These are phyloP conservation scores for Uropsilus gracilis DNA, from an alignment of 2,113 vertebrate genomes.

Conservation along the genomic window DNA sequence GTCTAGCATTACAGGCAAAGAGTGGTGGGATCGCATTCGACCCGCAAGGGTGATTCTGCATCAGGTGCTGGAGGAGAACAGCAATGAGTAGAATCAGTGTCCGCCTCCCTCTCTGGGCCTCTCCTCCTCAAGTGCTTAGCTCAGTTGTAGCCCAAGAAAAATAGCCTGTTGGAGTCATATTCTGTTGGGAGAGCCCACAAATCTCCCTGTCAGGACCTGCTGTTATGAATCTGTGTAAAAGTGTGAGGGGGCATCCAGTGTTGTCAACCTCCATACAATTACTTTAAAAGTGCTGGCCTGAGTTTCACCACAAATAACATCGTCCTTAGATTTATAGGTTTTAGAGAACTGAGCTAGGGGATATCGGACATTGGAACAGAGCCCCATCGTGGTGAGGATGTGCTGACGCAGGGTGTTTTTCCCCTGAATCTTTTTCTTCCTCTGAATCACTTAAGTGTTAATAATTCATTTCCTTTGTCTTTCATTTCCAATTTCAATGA, in stretches of 20 bases:
- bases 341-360: slow-evolving; percentile 18
- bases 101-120: neutral
- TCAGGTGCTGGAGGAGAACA: neutral
- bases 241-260: neutral
- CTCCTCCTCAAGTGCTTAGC: slow-evolving; percentile 3
- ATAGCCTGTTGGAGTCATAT: neutral
- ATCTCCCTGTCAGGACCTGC: neutral
- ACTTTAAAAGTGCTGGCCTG: slow-evolving; percentile 62
- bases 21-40: neutral
- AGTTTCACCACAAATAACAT: slow-evolving; percentile 47
- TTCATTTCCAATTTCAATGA: slow-evolving; percentile 23
- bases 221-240: slow-evolving; percentile 45
- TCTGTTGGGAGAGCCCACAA: slow-evolving; percentile 36
- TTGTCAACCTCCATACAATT: slow-evolving; percentile 61
- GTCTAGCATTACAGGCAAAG: neutral
- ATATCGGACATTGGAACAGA: slow-evolving; percentile 53
- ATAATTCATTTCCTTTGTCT: slow-evolving; percentile 42
- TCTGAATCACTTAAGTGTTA: neutral
- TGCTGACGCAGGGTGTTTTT: slow-evolving; percentile 33
- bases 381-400: slow-evolving; percentile 18
- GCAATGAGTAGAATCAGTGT: neutral
- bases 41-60: neutral
- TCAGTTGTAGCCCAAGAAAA: slow-evolving; percentile 35
- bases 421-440: neutral
- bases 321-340: slow-evolving; percentile 51